These are phyloP conservation scores for Pteria penguin DNA, from an alignment of 2,888 invertebrate species.

Conservation along the genomic window DNA sequence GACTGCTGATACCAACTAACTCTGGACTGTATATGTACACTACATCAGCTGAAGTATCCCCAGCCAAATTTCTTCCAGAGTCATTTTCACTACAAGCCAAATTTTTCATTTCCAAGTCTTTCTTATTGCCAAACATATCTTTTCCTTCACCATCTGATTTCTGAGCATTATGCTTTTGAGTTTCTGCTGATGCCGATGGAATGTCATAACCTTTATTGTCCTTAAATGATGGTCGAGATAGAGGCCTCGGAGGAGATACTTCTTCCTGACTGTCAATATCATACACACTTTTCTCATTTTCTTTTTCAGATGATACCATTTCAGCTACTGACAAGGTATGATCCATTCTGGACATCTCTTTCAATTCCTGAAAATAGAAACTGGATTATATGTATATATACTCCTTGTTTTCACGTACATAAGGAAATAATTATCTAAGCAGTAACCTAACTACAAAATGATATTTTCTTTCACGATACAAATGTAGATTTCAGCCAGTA, in stretches of 20 bases:
- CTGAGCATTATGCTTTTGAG: not conserved
- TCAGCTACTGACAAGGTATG: not conserved
- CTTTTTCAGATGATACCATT: not conserved
- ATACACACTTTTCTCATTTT: not conserved
- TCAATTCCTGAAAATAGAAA: too few species aligned
- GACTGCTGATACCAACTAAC: constrained; percentile 24
- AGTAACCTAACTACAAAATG: too few species aligned
- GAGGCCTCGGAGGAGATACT: constrained; percentile 8
- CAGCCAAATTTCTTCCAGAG: not conserved
- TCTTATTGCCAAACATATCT: not conserved
- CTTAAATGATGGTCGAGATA: not conserved
- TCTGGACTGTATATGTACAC: constrained; percentile 37
- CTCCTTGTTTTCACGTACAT: too few species aligned
- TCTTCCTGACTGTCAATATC: constrained; percentile 23
- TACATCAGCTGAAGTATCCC: not conserved
- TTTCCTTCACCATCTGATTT: not conserved
- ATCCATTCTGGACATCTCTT: too few species aligned
- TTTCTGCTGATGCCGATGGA: too few species aligned
- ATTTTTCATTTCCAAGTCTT: not conserved
- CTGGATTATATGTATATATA: too few species aligned
- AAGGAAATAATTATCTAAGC: too few species aligned
- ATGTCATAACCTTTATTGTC: not conserved
- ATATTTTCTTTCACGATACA: too few species aligned
- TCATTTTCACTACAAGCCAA: not conserved
- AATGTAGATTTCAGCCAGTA: too few species aligned